Evolutionary conservation across 2,888 invertebrate species (phyloP).

Genomic region (Cantharis lateralis): DNA sequence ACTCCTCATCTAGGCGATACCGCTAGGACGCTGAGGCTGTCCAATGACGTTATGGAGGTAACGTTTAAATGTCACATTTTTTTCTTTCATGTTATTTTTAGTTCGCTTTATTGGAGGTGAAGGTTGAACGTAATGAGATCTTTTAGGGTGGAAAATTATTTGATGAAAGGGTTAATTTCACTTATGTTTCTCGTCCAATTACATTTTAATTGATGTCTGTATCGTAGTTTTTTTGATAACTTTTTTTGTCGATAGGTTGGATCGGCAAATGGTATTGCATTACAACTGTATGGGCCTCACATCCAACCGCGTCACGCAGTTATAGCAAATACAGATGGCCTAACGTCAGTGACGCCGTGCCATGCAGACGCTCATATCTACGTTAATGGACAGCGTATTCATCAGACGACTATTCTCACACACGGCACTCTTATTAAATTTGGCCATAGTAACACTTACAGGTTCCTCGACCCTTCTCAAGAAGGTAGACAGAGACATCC

Average conservation of each 20-base stretch:
- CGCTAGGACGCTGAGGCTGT: slow-evolving; percentile 65
- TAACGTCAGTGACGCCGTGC: slow-evolving; percentile 91
- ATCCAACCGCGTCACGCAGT: slow-evolving; percentile 95
- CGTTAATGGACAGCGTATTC: slow-evolving; percentile 90
- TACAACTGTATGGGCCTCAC: slow-evolving; percentile 86
- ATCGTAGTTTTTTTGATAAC: neutral
- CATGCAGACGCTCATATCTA: slow-evolving; percentile 93
- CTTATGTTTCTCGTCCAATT: slow-evolving; percentile 25
- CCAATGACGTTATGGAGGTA: slow-evolving; percentile 70
- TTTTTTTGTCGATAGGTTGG: slow-evolving; percentile 62
- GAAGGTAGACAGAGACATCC: slow-evolving; percentile 80
- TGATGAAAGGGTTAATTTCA: neutral
- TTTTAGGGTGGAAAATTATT: neutral
- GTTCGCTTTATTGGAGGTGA: neutral
- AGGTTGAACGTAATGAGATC: neutral
- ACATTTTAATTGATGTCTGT: slow-evolving; percentile 32
- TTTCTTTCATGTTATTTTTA: neutral
- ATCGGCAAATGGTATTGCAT: slow-evolving; percentile 76
- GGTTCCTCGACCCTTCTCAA: slow-evolving; percentile 82
- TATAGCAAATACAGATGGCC: slow-evolving; percentile 86
- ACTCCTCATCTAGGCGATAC: slow-evolving; percentile 65
- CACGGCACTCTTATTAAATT: slow-evolving; percentile 86
- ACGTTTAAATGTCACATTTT: slow-evolving; percentile 11
- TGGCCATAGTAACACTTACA: slow-evolving; percentile 83
- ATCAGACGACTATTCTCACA: slow-evolving; percentile 89